Evolutionary conservation across 2,797 vertebrate genomes (phyloP), one percentile per base, ranked within the genome.

Genomic region (Sardinella longiceps): DNA sequence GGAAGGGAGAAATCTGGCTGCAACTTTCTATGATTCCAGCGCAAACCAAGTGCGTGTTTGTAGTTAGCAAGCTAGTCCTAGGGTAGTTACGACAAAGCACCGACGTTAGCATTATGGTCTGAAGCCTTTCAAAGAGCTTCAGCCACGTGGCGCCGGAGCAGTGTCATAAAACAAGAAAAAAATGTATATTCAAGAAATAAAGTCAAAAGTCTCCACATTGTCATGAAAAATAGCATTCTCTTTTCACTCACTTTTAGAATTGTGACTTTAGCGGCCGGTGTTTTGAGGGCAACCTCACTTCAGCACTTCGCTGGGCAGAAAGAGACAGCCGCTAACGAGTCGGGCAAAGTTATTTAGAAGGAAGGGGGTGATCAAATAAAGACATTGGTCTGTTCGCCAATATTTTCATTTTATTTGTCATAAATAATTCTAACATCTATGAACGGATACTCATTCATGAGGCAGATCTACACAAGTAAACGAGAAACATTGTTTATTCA

Each of bases 241-340:
- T 43, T 74, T 43, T 39, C 70, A 77, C 70, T 77, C 70, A 77
- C 70, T 77, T 39, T 7, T 43, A 39, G 14, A 77, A 43, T 43
- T 70, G 6, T 12, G 63, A 70, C 20, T 77, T 39, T 39, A 77
- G 33, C 37, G 70, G 70, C 70, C 70, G 70, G 70, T 77, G 70
- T 77, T 77, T 7, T 20, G 70, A 10, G 70, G 30, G 33, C 70
- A 77, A 77, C 70, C 70, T 33, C 70, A 77, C 70, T 37, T 39
- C 37, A 43, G 25, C 70, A 77, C 70, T 77, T 74, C 60, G 70
- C 70, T 77, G 70, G 70, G 23, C 37, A 33, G 37, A 77, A 77
- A 77, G 70, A 77, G 70, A 77, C 70, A 77, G 70, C 20, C 15
- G 18, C 20, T 7, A 77, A 12, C 70, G 37, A 77, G 37, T 43